Base-by-base conservation (phyloP, 2,888 invertebrate species). In the Conus canariensis region DNA sequence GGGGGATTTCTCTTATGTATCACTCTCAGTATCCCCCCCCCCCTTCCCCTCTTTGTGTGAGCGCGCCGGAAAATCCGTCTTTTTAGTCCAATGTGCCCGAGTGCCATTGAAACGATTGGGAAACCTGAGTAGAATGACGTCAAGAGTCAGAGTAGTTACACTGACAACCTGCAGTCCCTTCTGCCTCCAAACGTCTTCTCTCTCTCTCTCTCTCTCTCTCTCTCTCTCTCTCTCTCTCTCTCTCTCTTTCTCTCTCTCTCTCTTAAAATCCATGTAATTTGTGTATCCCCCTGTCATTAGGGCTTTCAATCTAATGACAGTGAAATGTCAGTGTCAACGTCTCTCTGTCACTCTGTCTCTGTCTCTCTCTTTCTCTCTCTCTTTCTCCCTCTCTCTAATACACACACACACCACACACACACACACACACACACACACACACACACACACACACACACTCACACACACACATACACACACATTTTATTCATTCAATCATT, bases 161-260 rank as follows among this genome's bases (percentile, higher is more conserved):
- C 4, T 45, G 45, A 45, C 45, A 22, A 67, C 67, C 19, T 67
- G 67, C 67, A 67, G 19, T 5, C 45, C 45, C 45, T 45, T 45
- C 45, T 45, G 45, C 45, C 45, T 3, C 45, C 45, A 45, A 19
- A 0, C 22, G 6, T 22, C 22, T 0, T 67, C 67, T 67, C 67
- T 67, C 67, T 67, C 67, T 67, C 67, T 67, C 67, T 67, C 67
- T 67, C 67, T 67, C 82, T 82, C 82, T 82, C 82, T 82, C 82
- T 82, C 82, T 82, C 82, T 82, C 82, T 45, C 82, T 45, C 82
- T 45, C 82, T 45, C 82, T 45, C 82, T 45, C 82, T 45, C 82
- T 45, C 82, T 45, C 82, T 45, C 82, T 45, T 30, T 45, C 82
- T 12, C 45, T 45, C 45, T 45, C 45, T 45, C 45, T 30, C 30